Evolutionary conservation across 2,888 invertebrate genomes (phyloP), one percentile per base, ranked within the genome.

Genomic region (Leptothorax acervorum): DNA sequence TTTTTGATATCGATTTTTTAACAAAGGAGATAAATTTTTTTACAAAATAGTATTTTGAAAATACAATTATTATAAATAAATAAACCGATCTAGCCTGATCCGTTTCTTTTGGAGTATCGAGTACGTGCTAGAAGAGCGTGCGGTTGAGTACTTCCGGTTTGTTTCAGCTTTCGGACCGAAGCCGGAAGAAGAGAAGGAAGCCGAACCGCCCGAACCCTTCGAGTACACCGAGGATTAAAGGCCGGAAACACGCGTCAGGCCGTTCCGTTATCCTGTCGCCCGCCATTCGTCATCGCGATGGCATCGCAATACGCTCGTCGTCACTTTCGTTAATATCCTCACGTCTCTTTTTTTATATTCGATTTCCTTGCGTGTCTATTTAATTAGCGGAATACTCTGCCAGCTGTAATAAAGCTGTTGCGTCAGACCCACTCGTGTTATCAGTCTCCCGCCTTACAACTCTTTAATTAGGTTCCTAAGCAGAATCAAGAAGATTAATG

Each of bases 171-270:
- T 97, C 92, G 98, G 98, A 0, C 98, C 98, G 3, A 98, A 98
- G 94, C 97, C 97, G 28, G 99, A 99, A 89, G 99, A 99, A 93
- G 99, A 98, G 92, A 98, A 98, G 93, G 99, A 99, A 95, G 99
- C 99, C 0, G 99, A 99, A 92, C 98, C 99, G 63, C 99, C 99
- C 93, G 99, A 99, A 96, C 99, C 99, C 88, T 99, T 99, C 94
- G 99, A 99, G 95, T 99, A 98, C 95, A 97, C 97, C 91, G 99
- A 99, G 95, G 97, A 97, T 95, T 97, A 96, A 96, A 90, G 42
- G 53, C 5, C 53, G 63, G 70, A 83, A 79, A 60, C 60, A 39
- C 35, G 31, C 28, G 48, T 71, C 55, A 4, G 57, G 66, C 45
- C 53, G 31, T 76, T 53, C 48, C 48, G 42, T 71, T 48, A 23